Conservation (phyloP, 1,140 invertebrate species). For the Metopolophium dirhodum region DNA sequence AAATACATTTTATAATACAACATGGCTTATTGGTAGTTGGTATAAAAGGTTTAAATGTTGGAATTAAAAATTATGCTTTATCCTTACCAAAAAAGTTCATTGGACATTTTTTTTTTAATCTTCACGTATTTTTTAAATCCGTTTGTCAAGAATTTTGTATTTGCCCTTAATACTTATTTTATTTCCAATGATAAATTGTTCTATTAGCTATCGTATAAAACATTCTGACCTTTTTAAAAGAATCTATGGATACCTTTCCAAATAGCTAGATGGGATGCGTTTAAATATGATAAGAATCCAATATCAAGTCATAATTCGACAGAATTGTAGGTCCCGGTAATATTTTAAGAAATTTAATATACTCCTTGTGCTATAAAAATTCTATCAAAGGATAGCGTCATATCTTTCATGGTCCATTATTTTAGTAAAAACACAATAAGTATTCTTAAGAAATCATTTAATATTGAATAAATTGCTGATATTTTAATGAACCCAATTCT, state of each 20-base stretch:
- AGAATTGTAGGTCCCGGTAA: background rate
- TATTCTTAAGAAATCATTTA: background rate
- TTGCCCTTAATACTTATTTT: background rate
- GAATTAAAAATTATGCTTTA: background rate
- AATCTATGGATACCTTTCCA: background rate
- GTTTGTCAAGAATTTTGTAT: background rate
- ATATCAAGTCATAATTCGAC: background rate
- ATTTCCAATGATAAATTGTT: background rate
- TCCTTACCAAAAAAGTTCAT: background rate
- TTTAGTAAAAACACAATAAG: background rate
- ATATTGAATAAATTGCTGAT: background rate
- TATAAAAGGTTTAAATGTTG: background rate
- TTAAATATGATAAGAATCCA: constrained; percentile 4
- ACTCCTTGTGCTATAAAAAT: background rate
- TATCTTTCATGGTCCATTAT: background rate
- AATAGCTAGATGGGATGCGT: background rate
- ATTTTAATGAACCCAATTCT: background rate
- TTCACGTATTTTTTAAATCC: background rate
- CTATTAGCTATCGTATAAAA: background rate
- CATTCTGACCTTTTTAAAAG: background rate
- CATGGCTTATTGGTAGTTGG: background rate
- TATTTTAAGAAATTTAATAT: background rate
- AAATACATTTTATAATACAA: background rate
- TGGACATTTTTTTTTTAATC: background rate
- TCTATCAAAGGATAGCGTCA: background rate